A percentile compares a stretch with the other conserved stretches of the same genome.
Conservation (phyloP, 2,797 vertebrate genomes). For the Helostoma temminkii region DNA sequence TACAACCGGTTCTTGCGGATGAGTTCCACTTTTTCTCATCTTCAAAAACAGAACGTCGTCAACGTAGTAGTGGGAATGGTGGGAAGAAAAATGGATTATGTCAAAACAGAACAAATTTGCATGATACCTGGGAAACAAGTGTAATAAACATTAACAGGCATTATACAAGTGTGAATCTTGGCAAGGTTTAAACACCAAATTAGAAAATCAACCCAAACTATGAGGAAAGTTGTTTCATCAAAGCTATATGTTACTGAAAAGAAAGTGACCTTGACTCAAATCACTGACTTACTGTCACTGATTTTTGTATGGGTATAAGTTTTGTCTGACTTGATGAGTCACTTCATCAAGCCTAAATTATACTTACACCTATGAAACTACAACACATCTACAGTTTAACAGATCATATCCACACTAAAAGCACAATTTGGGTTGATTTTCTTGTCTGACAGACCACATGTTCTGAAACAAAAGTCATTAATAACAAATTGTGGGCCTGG, state of each 20-base stretch:
- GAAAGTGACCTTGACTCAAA: not conserved
- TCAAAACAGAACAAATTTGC: constrained; percentile 79
- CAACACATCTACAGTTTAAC: not conserved
- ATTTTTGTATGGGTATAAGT: not conserved
- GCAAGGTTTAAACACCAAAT: constrained; percentile 22
- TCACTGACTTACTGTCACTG: not conserved
- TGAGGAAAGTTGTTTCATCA: not conserved
- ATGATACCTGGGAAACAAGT: constrained; percentile 74
- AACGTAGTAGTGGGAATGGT: constrained; percentile 84
- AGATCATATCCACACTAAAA: not conserved
- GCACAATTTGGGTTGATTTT: constrained; percentile 53
- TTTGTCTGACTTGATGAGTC: not conserved
- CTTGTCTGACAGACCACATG: constrained; percentile 21
- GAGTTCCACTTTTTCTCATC: constrained; percentile 81
- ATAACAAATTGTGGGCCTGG: constrained; percentile 15
- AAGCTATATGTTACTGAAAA: not conserved
- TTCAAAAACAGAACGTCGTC: constrained; percentile 82
- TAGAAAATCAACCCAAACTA: constrained; percentile 62
- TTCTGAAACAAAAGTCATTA: constrained; percentile 25
- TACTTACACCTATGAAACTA: not conserved
- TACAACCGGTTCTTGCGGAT: constrained; percentile 77
- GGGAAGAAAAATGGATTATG: constrained; percentile 87
- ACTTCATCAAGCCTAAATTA: not conserved
- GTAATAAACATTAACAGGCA: constrained; percentile 70
- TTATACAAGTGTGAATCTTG: constrained; percentile 49